phyloP scores from a whole-genome alignment of 2,113 vertebrate species.

The Eleginops maclovinus region DNA sequence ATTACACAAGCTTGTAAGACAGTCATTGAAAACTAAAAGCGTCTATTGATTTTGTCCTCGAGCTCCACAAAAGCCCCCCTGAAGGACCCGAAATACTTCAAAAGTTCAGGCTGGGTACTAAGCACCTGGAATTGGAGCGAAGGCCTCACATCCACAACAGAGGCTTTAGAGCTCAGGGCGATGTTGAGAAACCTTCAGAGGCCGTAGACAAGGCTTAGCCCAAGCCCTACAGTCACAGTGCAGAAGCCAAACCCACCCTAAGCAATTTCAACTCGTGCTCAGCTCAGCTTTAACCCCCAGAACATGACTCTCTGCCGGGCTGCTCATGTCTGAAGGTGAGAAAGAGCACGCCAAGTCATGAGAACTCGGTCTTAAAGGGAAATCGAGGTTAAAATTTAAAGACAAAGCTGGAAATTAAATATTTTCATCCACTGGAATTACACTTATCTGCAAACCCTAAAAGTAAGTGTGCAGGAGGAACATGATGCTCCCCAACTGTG shows the following conservation, averaged over 20 bases:
- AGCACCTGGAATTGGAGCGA: conserved; percentile 69
- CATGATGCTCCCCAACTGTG: conserved; percentile 13
- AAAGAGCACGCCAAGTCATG: not conserved
- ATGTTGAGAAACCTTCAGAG: conserved; percentile 64
- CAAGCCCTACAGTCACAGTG: conserved; percentile 43
- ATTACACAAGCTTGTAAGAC: conserved; percentile 24
- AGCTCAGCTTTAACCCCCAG: conserved; percentile 49
- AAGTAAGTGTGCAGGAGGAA: conserved; percentile 25
- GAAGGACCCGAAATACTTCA: conserved; percentile 36
- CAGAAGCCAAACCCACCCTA: not conserved
- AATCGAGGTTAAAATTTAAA: conserved; percentile 14
- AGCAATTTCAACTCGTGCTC: conserved; percentile 67
- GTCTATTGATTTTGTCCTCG: conserved; percentile 36
- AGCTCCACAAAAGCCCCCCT: conserved; percentile 8
- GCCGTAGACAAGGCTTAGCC: conserved; percentile 61
- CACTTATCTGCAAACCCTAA: conserved; percentile 5
- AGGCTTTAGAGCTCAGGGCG: conserved; percentile 72
- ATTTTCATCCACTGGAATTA: not conserved
- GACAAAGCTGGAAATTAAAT: not conserved
- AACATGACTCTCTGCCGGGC: conserved; percentile 41
- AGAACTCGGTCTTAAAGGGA: conserved; percentile 9
- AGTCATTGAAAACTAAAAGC: conserved; percentile 48
- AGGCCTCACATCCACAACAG: conserved; percentile 56
- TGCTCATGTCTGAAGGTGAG: conserved; percentile 60
- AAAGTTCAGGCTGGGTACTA: conserved; percentile 9